Conservation (phyloP, 2,888 invertebrate species). For the Amphipyra berbera region DNA sequence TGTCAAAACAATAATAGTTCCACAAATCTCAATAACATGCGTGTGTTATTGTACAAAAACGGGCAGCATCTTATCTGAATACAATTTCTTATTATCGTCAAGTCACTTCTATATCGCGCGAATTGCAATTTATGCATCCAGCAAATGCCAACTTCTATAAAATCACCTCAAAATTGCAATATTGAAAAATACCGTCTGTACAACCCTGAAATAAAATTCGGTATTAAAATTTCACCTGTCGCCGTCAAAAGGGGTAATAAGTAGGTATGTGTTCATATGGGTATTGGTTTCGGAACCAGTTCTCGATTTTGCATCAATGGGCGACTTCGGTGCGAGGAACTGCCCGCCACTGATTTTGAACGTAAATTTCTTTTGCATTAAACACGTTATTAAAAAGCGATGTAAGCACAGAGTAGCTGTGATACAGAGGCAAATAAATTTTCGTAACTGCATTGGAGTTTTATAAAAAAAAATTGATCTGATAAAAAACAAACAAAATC, state of each 20-base stretch:
- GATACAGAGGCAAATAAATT: slow-evolving; percentile 25
- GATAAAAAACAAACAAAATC: too few relatives aligned
- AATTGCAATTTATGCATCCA: slow-evolving; percentile 28
- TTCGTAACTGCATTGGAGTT: too few relatives aligned
- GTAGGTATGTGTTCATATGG: slow-evolving; percentile 41
- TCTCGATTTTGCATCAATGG: slow-evolving; percentile 67
- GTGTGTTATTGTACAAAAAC: slow-evolving; percentile 28
- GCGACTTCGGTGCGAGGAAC: slow-evolving; percentile 35
- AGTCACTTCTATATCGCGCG: slow-evolving; percentile 9
- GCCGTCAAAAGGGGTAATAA: slow-evolving; percentile 59
- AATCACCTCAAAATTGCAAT: slow-evolving; percentile 9
- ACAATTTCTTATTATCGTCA: slow-evolving; percentile 20
- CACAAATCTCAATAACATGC: slow-evolving; percentile 29
- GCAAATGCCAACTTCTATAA: slow-evolving; percentile 8
- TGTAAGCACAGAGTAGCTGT: slow-evolving; percentile 58
- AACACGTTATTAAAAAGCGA: slow-evolving; percentile 70
- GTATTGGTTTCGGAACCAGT: slow-evolving; percentile 52
- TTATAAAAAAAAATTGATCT: too few relatives aligned
- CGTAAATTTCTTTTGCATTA: slow-evolving; percentile 63
- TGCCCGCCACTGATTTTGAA: slow-evolving; percentile 52
- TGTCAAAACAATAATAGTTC: slow-evolving; percentile 30
- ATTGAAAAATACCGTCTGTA: slow-evolving; percentile 8
- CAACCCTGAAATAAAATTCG: slow-evolving; percentile 55
- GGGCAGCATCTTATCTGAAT: slow-evolving; percentile 21
- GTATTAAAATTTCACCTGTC: slow-evolving; percentile 76